Base-by-base conservation (phyloP, 1,140 invertebrate genomes). In the Ganaspis sp. region DNA sequence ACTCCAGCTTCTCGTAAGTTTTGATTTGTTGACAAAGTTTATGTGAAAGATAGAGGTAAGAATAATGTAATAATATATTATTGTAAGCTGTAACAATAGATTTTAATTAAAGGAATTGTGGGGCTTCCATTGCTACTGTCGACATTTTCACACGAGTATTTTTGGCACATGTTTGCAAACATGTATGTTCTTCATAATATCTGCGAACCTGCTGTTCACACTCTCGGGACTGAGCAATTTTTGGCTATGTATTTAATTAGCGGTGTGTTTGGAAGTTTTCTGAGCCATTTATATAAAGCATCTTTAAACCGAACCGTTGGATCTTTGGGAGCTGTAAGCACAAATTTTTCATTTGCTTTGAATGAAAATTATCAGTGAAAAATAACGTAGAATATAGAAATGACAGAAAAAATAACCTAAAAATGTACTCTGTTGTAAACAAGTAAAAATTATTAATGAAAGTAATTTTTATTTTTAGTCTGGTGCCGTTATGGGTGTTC, bases 151-250 rank as follows among this genome's bases (percentile, higher is more conserved):
- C 98, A 99, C 89, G 95, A 96, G 85, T 97, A 95, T 9, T 86
- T 94, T 38, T 91, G 98, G 58, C 98, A 99, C 92, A 92, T 99
- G 69, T 93, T 94, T 84, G 94, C 95, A 42, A 99, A 99, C 91
- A 99, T 99, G 98, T 98, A 97, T 92, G 98, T 98, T 21, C 90
- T 99, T 21, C 95, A 98, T 86, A 98, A 95, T 84, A 99, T 96
- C 83, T 91, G 80, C 80, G 94, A 90, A 81, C 92, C 93, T 34
- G 94, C 95, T 69, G 93, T 96, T n/a, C 85, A 93, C n/a, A 91
- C 94, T 64, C 92, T 99, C 81, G 98, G 98, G 19, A 95, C 95
- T 86, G 98, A 99, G 92, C 97, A 99, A 89, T 98, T 99, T 91
- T 82, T 98, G 73, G 97, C 95, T 0, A 93, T 99, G 85, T 99